Conservation (phyloP, 2,113 vertebrate species). For the Microcebus griseorufus region DNA sequence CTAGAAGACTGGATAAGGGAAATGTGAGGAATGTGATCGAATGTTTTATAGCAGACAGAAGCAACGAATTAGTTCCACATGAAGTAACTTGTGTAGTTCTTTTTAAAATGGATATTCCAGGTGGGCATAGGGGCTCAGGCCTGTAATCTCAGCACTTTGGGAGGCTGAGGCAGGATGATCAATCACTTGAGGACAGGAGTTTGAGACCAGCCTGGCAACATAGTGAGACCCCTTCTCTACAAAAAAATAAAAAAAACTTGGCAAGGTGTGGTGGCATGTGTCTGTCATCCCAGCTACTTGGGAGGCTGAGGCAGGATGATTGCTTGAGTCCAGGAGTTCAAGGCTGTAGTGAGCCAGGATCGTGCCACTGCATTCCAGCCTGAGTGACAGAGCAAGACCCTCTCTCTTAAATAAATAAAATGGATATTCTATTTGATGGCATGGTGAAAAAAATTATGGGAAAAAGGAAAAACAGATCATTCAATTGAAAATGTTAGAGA, state of each 20-base stretch:
- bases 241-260: background rate
- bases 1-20: background rate
- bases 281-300: background rate
- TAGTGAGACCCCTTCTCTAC: background rate
- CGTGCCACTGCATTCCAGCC: background rate
- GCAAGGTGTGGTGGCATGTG: background rate
- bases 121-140: background rate
- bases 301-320: background rate
- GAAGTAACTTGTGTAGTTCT: background rate
- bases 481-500: background rate
- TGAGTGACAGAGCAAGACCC: background rate
- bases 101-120: background rate
- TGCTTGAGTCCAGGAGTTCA: no score
- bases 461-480: background rate
- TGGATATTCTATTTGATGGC: no score
- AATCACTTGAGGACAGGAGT: background rate
- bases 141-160: background rate
- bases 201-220: background rate
- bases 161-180: background rate
- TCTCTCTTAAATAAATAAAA: background rate
- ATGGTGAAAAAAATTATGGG: background rate
- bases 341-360: background rate
- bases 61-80: rapidly evolving
- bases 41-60: background rate
- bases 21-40: background rate